A percentile compares a stretch with the other conserved stretches of the same genome.
Conservation (phyloP, 2,888 invertebrate species). For the Lithosia quadra region DNA sequence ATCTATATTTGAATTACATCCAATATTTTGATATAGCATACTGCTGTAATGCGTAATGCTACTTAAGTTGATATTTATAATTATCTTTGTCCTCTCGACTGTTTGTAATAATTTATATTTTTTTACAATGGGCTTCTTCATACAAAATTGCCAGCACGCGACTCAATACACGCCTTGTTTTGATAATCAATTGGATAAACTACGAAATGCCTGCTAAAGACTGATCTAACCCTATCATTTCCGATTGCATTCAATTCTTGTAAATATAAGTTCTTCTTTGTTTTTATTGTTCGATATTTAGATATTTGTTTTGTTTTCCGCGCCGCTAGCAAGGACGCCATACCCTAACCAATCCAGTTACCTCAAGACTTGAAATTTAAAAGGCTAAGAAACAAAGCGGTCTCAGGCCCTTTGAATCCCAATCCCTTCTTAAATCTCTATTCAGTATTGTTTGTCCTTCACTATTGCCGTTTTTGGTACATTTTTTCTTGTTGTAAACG, state of each 20-base stretch:
- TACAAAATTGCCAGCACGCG: too few species aligned
- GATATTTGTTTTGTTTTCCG: background rate
- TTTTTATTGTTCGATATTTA: background rate
- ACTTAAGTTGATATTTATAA: too few species aligned
- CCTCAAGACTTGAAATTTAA: slow-evolving; percentile 72
- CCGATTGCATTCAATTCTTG: background rate
- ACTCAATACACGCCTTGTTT: background rate
- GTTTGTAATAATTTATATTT: too few species aligned
- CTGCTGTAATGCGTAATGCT: too few species aligned
- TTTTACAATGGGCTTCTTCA: too few species aligned
- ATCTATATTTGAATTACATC: too few species aligned
- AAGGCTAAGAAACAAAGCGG: slow-evolving; percentile 79
- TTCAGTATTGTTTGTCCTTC: slow-evolving; percentile 76
- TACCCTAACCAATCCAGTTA: slow-evolving; percentile 63
- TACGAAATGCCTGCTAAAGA: background rate
- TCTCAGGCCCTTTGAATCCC: slow-evolving; percentile 74
- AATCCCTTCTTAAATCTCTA: slow-evolving; percentile 82
- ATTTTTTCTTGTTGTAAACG: slow-evolving; percentile 57
- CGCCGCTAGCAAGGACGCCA: slow-evolving; percentile 46
- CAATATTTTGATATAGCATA: too few species aligned
- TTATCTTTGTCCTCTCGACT: too few species aligned
- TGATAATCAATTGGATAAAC: background rate
- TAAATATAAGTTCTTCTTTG: background rate
- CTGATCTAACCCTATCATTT: background rate
- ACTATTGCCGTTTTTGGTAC: slow-evolving; percentile 64